phyloP scores from a whole-genome alignment of 2,888 invertebrate genomes.

The Eupithecia abbreviata region DNA sequence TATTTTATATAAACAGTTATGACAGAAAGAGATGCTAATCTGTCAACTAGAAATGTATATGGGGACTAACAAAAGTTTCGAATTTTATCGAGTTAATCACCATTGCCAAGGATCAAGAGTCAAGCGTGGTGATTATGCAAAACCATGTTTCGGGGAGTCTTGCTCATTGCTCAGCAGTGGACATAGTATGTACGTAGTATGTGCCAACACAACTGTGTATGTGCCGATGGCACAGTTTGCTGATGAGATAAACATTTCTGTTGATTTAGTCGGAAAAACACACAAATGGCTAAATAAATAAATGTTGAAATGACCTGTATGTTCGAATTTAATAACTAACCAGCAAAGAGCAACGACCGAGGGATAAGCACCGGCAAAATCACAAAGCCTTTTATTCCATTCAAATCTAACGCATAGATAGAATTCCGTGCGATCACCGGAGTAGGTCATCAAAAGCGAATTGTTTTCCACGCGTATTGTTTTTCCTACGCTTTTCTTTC shows the following conservation, averaged over 20 bases:
- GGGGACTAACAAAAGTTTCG: too few species aligned
- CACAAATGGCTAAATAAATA: not conserved
- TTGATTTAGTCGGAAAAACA: not conserved
- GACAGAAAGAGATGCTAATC: too few species aligned
- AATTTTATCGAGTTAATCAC: too few species aligned
- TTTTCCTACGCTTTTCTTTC: not conserved
- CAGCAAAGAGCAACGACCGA: constrained; percentile 1
- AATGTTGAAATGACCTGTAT: not conserved
- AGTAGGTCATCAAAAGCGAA: constrained; percentile 4
- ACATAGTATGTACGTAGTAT: too few species aligned
- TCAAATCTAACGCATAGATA: constrained; percentile 1
- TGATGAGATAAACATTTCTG: not conserved
- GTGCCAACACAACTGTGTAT: too few species aligned
- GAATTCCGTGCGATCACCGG: not conserved
- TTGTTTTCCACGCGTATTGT: not conserved
- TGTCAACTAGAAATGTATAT: too few species aligned
- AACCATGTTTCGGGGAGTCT: too few species aligned
- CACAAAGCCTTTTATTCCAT: constrained; percentile 10
- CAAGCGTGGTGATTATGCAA: too few species aligned
- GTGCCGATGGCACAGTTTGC: too few species aligned
- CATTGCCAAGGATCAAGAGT: too few species aligned
- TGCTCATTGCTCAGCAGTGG: too few species aligned
- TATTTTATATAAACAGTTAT: too few species aligned
- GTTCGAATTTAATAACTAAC: not conserved
- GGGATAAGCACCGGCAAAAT: constrained; percentile 4